These are phyloP conservation scores for Pseudoips prasinana DNA, from an alignment of 2,888 invertebrate genomes.

Conservation along the genomic window DNA sequence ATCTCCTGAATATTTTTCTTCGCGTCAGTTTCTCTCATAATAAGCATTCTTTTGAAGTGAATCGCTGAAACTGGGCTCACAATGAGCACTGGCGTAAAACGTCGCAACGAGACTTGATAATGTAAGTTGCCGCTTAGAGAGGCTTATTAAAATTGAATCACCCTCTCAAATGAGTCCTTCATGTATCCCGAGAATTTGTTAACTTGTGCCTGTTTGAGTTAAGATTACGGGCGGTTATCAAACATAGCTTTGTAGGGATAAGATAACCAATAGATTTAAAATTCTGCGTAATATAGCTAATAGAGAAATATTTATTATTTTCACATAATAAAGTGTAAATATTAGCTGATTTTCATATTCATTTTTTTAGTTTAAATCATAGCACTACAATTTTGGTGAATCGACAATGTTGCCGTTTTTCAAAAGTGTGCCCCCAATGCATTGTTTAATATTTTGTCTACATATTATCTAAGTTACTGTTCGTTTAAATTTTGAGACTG, in stretches of 20 bases:
- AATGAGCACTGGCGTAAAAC: conserved; percentile 44
- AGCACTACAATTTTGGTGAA: no score
- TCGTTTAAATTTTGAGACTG: no score
- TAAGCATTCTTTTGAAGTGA: conserved; percentile 48
- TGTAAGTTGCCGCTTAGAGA: conserved; percentile 53
- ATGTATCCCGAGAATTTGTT: conserved; percentile 43
- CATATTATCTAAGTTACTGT: no score
- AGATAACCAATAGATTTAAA: no score
- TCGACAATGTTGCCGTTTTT: no score
- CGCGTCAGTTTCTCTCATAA: conserved; percentile 42
- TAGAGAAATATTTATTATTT: no score
- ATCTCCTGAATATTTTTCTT: conserved; percentile 39
- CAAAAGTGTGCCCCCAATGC: no score
- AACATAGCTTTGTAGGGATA: conserved; percentile 2
- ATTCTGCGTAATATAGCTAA: no score
- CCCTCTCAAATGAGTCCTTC: conserved; percentile 48
- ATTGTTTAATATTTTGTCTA: no score
- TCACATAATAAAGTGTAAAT: no score
- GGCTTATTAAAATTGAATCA: conserved; percentile 60
- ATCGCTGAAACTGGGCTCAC: conserved; percentile 32
- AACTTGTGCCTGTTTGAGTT: conserved; percentile 36
- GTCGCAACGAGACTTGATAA: conserved; percentile 53
- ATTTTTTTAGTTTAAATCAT: no score
- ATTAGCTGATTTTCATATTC: no score
- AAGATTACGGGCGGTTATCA: conserved; percentile 36